Evolutionary conservation across 2,113 vertebrate genomes (phyloP), one percentile per base, ranked within the genome.

Genomic region (Phylloscopus trochilus): DNA sequence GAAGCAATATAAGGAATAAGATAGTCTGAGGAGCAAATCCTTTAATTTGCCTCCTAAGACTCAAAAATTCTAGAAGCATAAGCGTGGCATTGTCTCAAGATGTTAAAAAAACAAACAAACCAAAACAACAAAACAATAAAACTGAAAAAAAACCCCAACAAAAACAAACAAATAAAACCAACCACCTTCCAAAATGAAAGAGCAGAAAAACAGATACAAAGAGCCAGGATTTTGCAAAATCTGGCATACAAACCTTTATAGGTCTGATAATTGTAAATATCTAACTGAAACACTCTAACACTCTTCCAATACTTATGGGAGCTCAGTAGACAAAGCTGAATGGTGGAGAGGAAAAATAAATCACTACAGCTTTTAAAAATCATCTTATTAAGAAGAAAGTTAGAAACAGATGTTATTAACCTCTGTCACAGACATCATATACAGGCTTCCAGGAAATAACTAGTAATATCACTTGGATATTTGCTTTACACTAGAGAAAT

Each of bases 291-390:
- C 30, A 33, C 5, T 47, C 11, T 51, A 30, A 56, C 11, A 33
- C 5, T 62, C 8, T 64, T 14, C 9, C 4, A 27, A 8, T 64
- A 47, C 5, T 58, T 31, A 21, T 3, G 7, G 2, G 9, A 2
- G 2, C 49, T 69, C 39, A 66, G 37, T 11, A 69, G 7, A 66
- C 20, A 66, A 80, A 87, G 43, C 21, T 59, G 27, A 73, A 35
- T 77, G 9, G 1, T 30, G 6, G 3, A 13, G 9, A 78, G 8
- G 41, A 84, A 84, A 84, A 53, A 70, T 18, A 35, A 58, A 68
- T 46, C 15, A 37, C 4, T 75, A 67, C 13, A 31, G 6, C 6
- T 59, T 72, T 93, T 76, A 7, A 46, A 90, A 91, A 79, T 2
- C 4, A 15, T 20, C 15, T 41, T 37, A 41, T 33, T 41, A 79